Base-by-base conservation (phyloP, 2,113 vertebrate genomes). In the Sorex fumeus region DNA sequence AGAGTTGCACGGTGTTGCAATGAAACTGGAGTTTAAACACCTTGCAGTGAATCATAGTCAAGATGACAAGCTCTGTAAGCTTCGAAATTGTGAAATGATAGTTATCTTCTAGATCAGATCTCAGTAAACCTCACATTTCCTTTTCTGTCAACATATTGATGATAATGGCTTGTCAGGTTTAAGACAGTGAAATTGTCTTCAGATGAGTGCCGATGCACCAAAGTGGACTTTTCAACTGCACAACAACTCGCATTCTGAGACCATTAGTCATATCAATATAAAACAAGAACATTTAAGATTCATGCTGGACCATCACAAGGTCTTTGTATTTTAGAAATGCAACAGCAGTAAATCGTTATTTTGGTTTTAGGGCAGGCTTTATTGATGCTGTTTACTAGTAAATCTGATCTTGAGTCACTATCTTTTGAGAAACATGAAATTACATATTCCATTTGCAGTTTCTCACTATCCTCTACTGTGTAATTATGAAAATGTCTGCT, bases 151-250 rank as follows among this genome's bases (percentile, higher is more conserved):
- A 40, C 10, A 23, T 47, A 62, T n/a, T 77, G 88, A 71, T 79
- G 71, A 28, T 78, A 88, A 8, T 43, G 25, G 70, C 45, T 87
- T 0, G 0, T 1, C 8, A 86, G 15, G 69, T 90, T 78, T 28
- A 9, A 86, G 23, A 87, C 67, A 93, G 27, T 30, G 10, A 66
- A 88, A 91, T 50, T 53, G 36, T 23, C 89, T 89, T 80, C 50
- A 93, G 83, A 96, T 83, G 4, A 87, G 71, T 74, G 75, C 43
- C 80, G 89, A 11, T 16, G n/a, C 70, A 30, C 69, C 57, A 91
- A 96, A 93, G 67, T 6, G 10, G 47, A 91, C 71, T 90, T 84
- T 93, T 71, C 62, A 94, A 72, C 36, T 81, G 32, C 70, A 45
- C 23, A 75, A 0, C n/a, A 72, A 88, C 45, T 87, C 67, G 28